Base-by-base conservation (phyloP, 2,113 vertebrate genomes). In the Setophaga kirtlandii region DNA sequence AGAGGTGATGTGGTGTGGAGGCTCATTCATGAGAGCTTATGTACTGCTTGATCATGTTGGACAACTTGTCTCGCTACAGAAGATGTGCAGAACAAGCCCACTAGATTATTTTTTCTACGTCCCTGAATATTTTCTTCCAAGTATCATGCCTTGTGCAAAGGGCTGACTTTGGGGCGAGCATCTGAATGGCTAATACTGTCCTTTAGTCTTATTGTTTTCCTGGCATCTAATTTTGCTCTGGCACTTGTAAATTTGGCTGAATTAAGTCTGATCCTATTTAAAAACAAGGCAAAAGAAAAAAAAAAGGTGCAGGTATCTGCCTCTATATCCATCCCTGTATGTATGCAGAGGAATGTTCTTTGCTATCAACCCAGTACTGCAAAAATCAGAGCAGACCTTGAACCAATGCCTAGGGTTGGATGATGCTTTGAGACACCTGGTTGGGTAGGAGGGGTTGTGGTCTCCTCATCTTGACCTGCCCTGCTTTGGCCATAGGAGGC, bases 1-100 rank as follows among this genome's bases (percentile, higher is more conserved):
- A 31, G 65, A 44, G 15, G 10, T 3, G 2, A 11, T 8, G 8
- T 20, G n/a, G 12, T 28, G 15, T 42, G n/a, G 39, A 3, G 0
- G 24, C 7, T 90, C 21, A 10, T 27, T 31, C 11, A 5, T 2
- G 6, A 28, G 28, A 41, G 18, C 27, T 78, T 20, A 30, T 0
- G 2, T 39, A 19, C 23, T 87, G 27, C 58, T 76, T 68, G 31
- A 22, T 35, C 7, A 2, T 4, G 12, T 68, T 59, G 9, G 30
- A 15, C 24, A 58, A 24, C 33, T 30, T 64, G 24, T 11, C 33
- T 12, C 2, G 2, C 44, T 44, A 8, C 9, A 3, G 2, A 44
- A 12, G 15, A 7, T 39, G 33, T 27, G 4, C n/a, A 17, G 18
- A 52, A 58, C 14, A 85, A 90, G 52, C 11, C 11, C 19, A 20